Evolutionary conservation across 2,113 vertebrate genomes (phyloP).

Genomic region (Labeo rohita): DNA sequence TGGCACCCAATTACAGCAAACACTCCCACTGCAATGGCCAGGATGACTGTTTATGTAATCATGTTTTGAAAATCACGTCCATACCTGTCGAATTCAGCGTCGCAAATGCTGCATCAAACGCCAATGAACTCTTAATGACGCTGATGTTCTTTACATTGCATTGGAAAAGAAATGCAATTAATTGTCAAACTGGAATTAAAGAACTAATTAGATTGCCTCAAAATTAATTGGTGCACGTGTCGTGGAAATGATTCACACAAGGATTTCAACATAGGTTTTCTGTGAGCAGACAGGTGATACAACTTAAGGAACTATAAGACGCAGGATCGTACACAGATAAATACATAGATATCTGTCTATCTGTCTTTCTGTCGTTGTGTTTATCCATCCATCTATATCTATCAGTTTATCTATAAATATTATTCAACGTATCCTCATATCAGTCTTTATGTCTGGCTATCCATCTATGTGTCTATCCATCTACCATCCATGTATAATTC

Average conservation of each 20-base stretch:
- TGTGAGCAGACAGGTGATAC: not conserved
- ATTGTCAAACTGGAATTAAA: slow-evolving; percentile 10
- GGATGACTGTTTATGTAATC: slow-evolving; percentile 36
- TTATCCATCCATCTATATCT: too few relatives aligned
- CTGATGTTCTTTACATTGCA: slow-evolving; percentile 2
- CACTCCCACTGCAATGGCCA: slow-evolving; percentile 42
- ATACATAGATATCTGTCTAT: too few relatives aligned
- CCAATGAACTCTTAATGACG: not conserved
- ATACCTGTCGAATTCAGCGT: slow-evolving; percentile 30
- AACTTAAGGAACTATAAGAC: not conserved
- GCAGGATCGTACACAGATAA: not conserved
- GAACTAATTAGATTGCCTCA: not conserved
- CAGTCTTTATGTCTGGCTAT: too few relatives aligned
- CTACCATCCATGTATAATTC: too few relatives aligned
- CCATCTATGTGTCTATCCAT: too few relatives aligned
- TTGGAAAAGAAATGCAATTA: slow-evolving; percentile 23
- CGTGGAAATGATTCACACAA: not conserved
- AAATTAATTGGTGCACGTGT: not conserved
- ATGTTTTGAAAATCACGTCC: slow-evolving; percentile 39
- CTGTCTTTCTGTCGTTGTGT: too few relatives aligned
- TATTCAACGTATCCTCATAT: too few relatives aligned
- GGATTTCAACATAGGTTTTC: slow-evolving; percentile 2
- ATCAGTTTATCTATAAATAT: too few relatives aligned
- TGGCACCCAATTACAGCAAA: slow-evolving; percentile 49
- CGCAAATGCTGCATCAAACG: slow-evolving; percentile 10